Percentiles rank a stretch among this genome's conserved stretches.
These are phyloP conservation scores for Amazonetta brasiliensis DNA, from an alignment of 2,797 vertebrate genomes.

Conservation along the genomic window DNA sequence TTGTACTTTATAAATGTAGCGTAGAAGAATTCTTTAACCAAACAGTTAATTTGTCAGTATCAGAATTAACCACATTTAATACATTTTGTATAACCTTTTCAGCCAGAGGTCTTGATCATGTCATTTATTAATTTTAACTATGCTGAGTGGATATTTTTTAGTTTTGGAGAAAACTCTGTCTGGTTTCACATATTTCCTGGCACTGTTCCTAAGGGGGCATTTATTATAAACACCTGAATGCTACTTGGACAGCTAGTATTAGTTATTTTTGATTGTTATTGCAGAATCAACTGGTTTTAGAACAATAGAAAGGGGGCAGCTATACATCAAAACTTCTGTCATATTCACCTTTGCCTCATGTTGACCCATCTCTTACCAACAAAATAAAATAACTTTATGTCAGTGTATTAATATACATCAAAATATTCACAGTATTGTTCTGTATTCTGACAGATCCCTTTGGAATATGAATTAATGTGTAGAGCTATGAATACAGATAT, in stretches of 20 bases:
- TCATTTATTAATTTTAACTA: background rate
- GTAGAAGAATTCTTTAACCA: background rate
- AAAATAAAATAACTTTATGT: background rate
- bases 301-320: background rate
- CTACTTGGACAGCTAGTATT: background rate
- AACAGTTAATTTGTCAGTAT: background rate
- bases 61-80: background rate
- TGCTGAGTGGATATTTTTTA: background rate
- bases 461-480: background rate
- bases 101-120: background rate
- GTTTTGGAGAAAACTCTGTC: background rate
- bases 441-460: background rate
- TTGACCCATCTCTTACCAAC: background rate
- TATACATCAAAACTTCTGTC: background rate
- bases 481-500: background rate
- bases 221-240: background rate
- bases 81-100: background rate
- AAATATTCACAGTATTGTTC: background rate
- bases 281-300: background rate
- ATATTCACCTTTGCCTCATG: background rate
- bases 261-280: background rate
- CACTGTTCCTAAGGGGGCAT: background rate
- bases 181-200: background rate
- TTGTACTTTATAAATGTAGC: background rate
- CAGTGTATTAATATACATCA: fast-evolving